phyloP scores from a whole-genome alignment of 2,797 vertebrate species.

The Acestrorhynchus altus region DNA sequence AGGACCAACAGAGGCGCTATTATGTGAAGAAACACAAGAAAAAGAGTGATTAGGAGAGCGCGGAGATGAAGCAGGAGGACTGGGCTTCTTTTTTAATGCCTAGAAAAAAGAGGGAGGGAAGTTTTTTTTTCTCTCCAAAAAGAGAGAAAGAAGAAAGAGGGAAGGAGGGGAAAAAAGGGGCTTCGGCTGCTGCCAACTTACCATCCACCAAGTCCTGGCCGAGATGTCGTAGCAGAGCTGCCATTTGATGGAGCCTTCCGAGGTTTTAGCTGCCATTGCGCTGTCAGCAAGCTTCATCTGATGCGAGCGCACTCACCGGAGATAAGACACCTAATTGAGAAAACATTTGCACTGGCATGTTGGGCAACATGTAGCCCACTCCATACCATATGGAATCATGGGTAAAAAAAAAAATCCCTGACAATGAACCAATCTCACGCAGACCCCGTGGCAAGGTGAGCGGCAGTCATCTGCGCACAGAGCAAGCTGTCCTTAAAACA shows the following conservation, averaged over 20 bases:
- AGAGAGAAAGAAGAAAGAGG: slow-evolving; percentile 80
- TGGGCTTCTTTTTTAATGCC: slow-evolving; percentile 49
- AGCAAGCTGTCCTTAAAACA: slow-evolving; percentile 81
- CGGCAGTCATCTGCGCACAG: slow-evolving; percentile 91
- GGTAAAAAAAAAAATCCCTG: slow-evolving; percentile 90
- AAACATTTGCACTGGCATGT: slow-evolving; percentile 99
- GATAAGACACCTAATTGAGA: slow-evolving; percentile 98
- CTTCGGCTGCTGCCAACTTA: slow-evolving; percentile 90
- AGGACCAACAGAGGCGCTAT: slow-evolving; percentile 79
- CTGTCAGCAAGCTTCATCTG: slow-evolving; percentile 99
- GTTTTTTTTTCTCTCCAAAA: slow-evolving; percentile 83
- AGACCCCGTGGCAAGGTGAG: slow-evolving; percentile 99
- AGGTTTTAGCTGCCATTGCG: slow-evolving; percentile 97
- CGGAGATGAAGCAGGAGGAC: slow-evolving; percentile 77
- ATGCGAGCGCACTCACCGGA: slow-evolving; percentile 94
- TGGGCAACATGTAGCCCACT: slow-evolving; percentile 97
- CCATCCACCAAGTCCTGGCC: slow-evolving; percentile 99
- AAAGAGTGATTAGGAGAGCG: slow-evolving; percentile 84
- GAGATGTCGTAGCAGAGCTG: slow-evolving; percentile 99
- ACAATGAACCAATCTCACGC: slow-evolving; percentile 99
- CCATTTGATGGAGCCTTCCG: slow-evolving; percentile 99
- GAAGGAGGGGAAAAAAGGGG: slow-evolving; percentile 71
- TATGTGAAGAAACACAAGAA: slow-evolving; percentile 78
- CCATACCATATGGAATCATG: slow-evolving; percentile 98
- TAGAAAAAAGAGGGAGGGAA: slow-evolving; percentile 75